Evolutionary conservation across 2,888 invertebrate genomes (phyloP), one percentile per base, ranked within the genome.

Genomic region (Pheosia gnoma): DNA sequence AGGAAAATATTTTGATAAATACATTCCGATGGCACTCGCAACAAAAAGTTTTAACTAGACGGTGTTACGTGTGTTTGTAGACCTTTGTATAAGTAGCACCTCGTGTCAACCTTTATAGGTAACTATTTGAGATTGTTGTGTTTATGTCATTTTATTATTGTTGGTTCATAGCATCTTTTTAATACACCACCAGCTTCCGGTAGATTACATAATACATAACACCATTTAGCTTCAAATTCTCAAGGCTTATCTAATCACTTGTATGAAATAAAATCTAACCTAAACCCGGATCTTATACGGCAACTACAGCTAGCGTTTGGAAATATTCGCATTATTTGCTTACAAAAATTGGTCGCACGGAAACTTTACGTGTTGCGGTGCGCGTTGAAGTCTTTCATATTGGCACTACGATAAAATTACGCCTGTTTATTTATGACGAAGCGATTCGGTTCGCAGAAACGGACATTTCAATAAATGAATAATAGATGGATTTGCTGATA

Each of bases 361-460:
- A 59, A 43, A 55, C 39, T 51, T 36, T 11, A 39, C 38, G 54
- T 10, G 56, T 58, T 56, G 41, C 52, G 9, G 64, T 57, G 71
- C 83, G 84, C 88, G 89, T 89, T 87, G 85, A 88, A 78, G 84
- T 89, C 88, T 87, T 88, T 86, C 61, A 68, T 77, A 81, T 45
- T 55, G 63, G 64, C 66, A 61, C 58, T 49, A 36, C 58, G 54
- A 6, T 55, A 0, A 11, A 54, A 54, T 5, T 38, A 25, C 25
- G 25, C 25, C 2, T 25, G 25, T 25, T 25, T 25, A 25, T 25
- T 25, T 25, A 25, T 53, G 37, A 51, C 25, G 25, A 25, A 38
- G 53, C 10, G 37, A 10, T 37, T 37, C 1, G 53, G 10, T 9
- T 38, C 53, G 10, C 8, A 51, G 3, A 51, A 25, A 1, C 38